Conservation (phyloP, 2,888 invertebrate species). For the Ganaspis brasiliensis region DNA sequence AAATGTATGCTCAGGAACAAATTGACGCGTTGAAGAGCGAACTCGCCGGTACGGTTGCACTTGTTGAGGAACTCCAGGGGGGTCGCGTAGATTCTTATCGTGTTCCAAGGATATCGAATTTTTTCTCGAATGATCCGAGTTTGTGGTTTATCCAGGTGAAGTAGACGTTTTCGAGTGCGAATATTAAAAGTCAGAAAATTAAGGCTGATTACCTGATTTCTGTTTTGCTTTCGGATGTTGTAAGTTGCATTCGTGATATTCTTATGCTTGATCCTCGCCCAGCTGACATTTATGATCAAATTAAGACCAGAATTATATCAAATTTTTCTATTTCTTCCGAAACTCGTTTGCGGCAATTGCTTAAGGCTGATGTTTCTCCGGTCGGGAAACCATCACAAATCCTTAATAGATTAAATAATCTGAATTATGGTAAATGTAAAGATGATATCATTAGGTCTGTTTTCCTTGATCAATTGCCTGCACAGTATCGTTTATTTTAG, state of each 20-base stretch:
- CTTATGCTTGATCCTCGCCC: neutral
- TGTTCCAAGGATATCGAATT: slow-evolving; percentile 41
- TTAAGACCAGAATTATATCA: neutral
- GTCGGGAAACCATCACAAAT: neutral
- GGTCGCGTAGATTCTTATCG: slow-evolving; percentile 35
- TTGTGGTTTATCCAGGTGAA: slow-evolving; percentile 43
- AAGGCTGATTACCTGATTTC: neutral
- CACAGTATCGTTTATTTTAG: slow-evolving; percentile 3
- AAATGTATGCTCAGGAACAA: no score
- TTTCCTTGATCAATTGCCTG: neutral
- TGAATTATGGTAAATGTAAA: neutral
- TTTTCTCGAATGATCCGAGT: slow-evolving; percentile 9
- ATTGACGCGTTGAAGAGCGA: neutral
- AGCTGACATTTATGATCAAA: neutral
- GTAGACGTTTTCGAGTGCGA: neutral
- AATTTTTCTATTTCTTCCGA: neutral
- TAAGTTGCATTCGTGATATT: neutral
- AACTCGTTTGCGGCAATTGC: neutral
- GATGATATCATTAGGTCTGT: neutral
- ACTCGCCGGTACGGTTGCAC: neutral
- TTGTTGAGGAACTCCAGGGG: neutral
- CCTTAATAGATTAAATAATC: neutral
- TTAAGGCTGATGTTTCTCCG: neutral
- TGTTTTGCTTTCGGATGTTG: neutral
- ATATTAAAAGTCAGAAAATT: slow-evolving; percentile 10